Evolutionary conservation across 2,113 vertebrate species (phyloP).

Genomic region (Hydrochoerus hydrochaeris): DNA sequence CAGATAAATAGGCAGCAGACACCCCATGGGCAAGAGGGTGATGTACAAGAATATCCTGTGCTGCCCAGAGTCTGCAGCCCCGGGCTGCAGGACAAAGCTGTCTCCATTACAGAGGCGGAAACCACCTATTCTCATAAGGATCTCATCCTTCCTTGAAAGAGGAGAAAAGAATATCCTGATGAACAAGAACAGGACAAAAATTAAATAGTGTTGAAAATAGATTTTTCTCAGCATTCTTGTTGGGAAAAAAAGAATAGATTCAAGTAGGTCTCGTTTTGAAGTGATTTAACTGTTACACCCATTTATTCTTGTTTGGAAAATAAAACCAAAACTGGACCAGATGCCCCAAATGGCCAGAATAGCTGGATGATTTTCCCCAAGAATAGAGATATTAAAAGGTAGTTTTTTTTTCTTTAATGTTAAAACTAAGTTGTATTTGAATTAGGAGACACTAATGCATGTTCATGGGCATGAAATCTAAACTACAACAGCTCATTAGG

Average conservation of each 20-base stretch:
- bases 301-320: neutral
- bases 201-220: neutral
- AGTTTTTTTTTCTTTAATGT: neutral
- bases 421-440: neutral
- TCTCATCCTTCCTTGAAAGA: neutral
- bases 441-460: neutral
- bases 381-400: neutral
- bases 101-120: conserved; percentile 15
- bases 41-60: conserved; percentile 24
- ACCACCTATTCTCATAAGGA: neutral
- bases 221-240: neutral
- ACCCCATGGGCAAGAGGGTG: conserved; percentile 67
- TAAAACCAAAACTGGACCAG: neutral
- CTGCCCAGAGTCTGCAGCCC: neutral
- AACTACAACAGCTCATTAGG: neutral
- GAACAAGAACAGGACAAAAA: neutral
- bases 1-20: conserved; percentile 79
- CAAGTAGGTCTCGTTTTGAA: neutral
- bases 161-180: neutral
- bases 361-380: neutral
- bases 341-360: neutral
- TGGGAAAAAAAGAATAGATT: neutral
- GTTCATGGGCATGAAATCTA: neutral
- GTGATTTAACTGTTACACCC: neutral
- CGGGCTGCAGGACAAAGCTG: conserved; percentile 47